Evolutionary conservation across 1,140 invertebrate species (phyloP), one percentile per base, ranked within the genome.

Genomic region (Radopholus similis): DNA sequence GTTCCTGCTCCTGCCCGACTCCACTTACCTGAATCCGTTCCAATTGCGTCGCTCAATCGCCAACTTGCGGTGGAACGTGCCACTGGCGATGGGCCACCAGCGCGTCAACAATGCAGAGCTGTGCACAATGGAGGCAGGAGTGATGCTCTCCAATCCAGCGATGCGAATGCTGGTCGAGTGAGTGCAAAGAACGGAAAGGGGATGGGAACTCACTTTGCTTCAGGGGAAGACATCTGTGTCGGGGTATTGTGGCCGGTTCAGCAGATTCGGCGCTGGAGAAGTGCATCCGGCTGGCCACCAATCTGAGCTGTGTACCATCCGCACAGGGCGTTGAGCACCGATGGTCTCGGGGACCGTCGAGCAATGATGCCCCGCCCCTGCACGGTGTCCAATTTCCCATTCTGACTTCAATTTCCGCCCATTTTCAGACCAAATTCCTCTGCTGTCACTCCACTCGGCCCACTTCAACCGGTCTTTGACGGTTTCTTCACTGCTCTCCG

Each of bases 11-110:
- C 53, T 80, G n/a, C 77, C 74, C 15, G 79, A 81, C 44, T 68
- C 72, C 8, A 77, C 81, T 15, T 81, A 81, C 55, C 57, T 81
- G 6, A 81, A 81, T 63, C 73, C 81, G n/a, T 81, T 82, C 60
- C 68, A 64, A 34, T 68, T 80, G 21, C 49, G 60, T 18, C 35
- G 70, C 47, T 40, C 73, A 18, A 66, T 69, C 11, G 63, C 75
- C 49, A 54, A 26, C 8, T 42, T 79, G 23, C 77, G 73, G 38
- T 82, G 77, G 76, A 77, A 80, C 57, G 57, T 62, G 5, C 71
- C 71, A 13, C 35, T 64, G n/a, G 68, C 72, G 9, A 49, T 81
- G 28, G 77, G 77, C 37, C 54, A 53, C 15, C 51, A 64, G 3
- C 47, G 44, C 21, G 28, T 26, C 26, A 67, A 63, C 34, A 23